phyloP scores from a whole-genome alignment of 2,113 vertebrate genomes.

The Arizona elegans region DNA sequence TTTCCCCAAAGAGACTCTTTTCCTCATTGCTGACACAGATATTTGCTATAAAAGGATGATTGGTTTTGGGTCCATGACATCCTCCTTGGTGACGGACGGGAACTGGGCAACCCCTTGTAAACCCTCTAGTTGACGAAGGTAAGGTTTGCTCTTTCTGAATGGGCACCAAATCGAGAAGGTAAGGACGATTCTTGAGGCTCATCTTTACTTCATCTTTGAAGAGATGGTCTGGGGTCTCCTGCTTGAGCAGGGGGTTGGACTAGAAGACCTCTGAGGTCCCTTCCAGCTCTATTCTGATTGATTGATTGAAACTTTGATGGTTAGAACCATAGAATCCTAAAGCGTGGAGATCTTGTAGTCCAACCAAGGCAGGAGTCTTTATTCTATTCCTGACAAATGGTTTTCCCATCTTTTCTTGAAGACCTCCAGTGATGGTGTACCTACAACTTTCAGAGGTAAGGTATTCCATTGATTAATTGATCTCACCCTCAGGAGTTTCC shows the following conservation, averaged over 20 bases:
- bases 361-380: too few species aligned
- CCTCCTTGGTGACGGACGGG: background rate
- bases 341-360: too few species aligned
- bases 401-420: too few species aligned
- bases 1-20: conserved; percentile 6
- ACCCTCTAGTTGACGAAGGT: conserved; percentile 19
- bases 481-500: too few species aligned
- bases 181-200: background rate
- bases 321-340: too few species aligned
- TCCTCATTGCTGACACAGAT: conserved; percentile 14
- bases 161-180: background rate
- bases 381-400: too few species aligned
- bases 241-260: too few species aligned
- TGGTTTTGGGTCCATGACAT: background rate
- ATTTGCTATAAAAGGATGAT: conserved; percentile 46
- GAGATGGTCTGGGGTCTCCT: background rate
- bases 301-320: background rate
- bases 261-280: too few species aligned
- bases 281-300: too few species aligned
- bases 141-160: background rate
- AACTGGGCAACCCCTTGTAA: rapidly evolving
- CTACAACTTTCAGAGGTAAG: too few species aligned
- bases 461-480: too few species aligned
- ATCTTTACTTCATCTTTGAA: background rate
- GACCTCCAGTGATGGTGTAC: too few species aligned